Evolutionary conservation across 1,140 invertebrate species (phyloP).

Genomic region (Pseudomyrmex concolor): DNA sequence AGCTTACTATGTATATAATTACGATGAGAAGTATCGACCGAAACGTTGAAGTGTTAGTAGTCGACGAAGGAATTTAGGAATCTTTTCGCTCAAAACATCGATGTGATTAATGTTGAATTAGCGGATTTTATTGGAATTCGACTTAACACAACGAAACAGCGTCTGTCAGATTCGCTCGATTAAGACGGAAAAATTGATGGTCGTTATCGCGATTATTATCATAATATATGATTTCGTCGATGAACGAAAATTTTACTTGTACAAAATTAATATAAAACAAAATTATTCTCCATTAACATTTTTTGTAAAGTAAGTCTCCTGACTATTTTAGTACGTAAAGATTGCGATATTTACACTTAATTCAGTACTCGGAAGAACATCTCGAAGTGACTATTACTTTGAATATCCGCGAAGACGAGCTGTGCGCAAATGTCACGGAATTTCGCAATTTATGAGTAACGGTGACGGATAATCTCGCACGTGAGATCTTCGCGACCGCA

Average conservation of each 20-base stretch:
- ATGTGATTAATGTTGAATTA: constrained; percentile 29
- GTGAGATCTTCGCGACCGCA: neutral
- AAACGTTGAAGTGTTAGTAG: constrained; percentile 14
- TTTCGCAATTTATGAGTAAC: constrained; percentile 6
- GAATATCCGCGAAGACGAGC: neutral
- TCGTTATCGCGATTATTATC: neutral
- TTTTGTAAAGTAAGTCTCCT: constrained; percentile 29
- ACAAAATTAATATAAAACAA: constrained; percentile 4
- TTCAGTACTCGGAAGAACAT: neutral
- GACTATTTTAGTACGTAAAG: constrained; percentile 17
- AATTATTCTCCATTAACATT: too few species aligned
- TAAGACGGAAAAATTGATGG: neutral
- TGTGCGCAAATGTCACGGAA: neutral
- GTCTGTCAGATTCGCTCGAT: neutral
- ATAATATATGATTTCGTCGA: constrained; percentile 5
- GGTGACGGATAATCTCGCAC: neutral
- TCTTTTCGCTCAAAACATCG: neutral
- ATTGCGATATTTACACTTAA: constrained; percentile 36
- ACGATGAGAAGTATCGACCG: constrained; percentile 53
- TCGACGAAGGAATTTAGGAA: neutral
- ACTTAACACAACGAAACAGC: neutral
- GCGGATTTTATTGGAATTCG: neutral
- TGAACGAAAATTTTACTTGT: neutral
- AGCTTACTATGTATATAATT: neutral
- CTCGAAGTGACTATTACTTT: neutral